Base-by-base conservation (phyloP, 1,140 invertebrate species). In the Carcinoscorpius rotundicauda region DNA sequence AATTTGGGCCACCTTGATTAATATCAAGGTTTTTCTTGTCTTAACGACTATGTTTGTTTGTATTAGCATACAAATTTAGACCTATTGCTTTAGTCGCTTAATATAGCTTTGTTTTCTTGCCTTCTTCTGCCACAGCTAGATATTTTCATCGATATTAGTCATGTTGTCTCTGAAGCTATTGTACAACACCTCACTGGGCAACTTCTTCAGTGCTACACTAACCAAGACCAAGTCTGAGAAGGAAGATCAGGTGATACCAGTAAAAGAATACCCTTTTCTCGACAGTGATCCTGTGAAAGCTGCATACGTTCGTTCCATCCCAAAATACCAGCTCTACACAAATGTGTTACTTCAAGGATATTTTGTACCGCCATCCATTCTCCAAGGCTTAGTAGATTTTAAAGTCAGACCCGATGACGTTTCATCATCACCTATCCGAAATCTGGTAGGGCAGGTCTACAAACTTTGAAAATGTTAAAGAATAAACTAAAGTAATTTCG, bases 351-450 rank as follows among this genome's bases (percentile, higher is more conserved):
- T 72, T 4, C 71, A 72, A 51, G 71, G 71, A 2, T 72, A 72
- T 58, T 58, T 70, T 48, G 69, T 72, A 5, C 67, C 66, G 9
- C 64, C 67, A 8, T 68, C 66, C 50, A 57, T 72, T 51, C 55
- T 72, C 1, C 51, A 52, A 6, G 58, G 66, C 6, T 51, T 72
- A 5, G 71, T 69, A 4, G 60, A 67, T 6, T 70, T 72, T 51
- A 59, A 68, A 60, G 60, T 71, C 3, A 60, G 69, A 4, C 49
- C 56, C 29, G 75, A 77, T 68, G 78, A 79, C 62, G 73, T 78
- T 51, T 77, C 63, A 72, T 79, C 57, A 72, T 75, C 9, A 77
- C 76, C 3, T 79, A 78, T 67, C 78, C 78, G 2, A 78, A 78
- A 64, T 72, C 71, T 51, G 72, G 72, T 65, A 51, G n/a, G 53